phyloP scores from a whole-genome alignment of 1,140 invertebrate genomes.

The Popillia japonica region DNA sequence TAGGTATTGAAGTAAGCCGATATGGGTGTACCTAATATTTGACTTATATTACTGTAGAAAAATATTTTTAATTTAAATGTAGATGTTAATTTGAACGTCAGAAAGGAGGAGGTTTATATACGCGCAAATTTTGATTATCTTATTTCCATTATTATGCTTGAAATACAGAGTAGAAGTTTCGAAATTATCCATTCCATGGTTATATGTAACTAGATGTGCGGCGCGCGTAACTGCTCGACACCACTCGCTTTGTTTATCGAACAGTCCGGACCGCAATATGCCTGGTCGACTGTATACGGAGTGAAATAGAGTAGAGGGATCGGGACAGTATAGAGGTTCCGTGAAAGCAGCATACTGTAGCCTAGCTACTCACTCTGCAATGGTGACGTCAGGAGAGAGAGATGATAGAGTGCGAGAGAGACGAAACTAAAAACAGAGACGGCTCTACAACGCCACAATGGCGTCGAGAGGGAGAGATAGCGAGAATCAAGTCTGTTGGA shows the following conservation, averaged over 20 bases:
- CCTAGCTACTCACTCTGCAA: constrained; percentile 57
- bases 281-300: constrained; percentile 54
- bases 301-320: constrained; percentile 62
- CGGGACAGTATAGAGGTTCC: constrained; percentile 58
- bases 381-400: constrained; percentile 58
- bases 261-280: constrained; percentile 42
- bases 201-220: constrained; percentile 61
- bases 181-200: constrained; percentile 63
- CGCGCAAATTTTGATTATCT: constrained; percentile 61
- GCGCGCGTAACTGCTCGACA: constrained; percentile 48
- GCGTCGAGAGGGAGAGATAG: constrained; percentile 44
- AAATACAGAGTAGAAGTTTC: constrained; percentile 63
- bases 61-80: constrained; percentile 37
- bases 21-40: not conserved
- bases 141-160: constrained; percentile 62
- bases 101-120: constrained; percentile 41
- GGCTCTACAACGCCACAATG: not conserved
- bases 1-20: not conserved
- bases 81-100: constrained; percentile 37
- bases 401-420: constrained; percentile 38
- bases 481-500: constrained; percentile 56
- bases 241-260: constrained; percentile 56
- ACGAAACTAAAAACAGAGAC: not conserved
- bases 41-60: not conserved
- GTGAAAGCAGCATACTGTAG: constrained; percentile 61